A percentile compares a stretch with the other conserved stretches of the same genome.
phyloP scores from a whole-genome alignment of 2,113 vertebrate genomes.

The Malurus melanocephalus region DNA sequence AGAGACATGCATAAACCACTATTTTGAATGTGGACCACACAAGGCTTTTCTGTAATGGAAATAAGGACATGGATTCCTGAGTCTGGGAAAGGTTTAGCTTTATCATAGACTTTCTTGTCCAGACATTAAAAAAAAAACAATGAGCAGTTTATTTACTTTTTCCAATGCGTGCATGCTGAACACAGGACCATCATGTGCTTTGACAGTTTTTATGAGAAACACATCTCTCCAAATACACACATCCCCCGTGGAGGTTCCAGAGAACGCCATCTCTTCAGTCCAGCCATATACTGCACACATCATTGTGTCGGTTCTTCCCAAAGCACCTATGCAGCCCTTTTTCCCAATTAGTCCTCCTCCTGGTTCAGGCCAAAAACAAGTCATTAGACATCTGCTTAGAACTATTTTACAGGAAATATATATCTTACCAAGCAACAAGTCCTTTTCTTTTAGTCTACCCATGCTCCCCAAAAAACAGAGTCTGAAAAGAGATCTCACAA shows the following conservation, averaged over 20 bases:
- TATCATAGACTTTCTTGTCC: neutral
- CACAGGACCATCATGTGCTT: slow-evolving; percentile 95
- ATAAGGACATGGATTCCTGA: neutral
- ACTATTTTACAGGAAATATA: neutral
- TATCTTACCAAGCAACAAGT: neutral
- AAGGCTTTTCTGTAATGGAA: neutral
- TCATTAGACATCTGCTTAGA: neutral
- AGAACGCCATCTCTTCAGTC: slow-evolving; percentile 96
- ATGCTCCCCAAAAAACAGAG: neutral
- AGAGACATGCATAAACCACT: neutral
- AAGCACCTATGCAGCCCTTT: slow-evolving; percentile 85
- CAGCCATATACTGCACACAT: slow-evolving; percentile 96
- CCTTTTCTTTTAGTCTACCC: neutral
- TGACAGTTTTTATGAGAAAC: slow-evolving; percentile 94
- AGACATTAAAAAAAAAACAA: neutral
- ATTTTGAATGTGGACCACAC: neutral
- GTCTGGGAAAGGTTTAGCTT: neutral
- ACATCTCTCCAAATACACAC: slow-evolving; percentile 97
- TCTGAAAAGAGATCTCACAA: neutral
- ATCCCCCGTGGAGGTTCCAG: slow-evolving; percentile 92
- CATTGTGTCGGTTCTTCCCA: slow-evolving; percentile 90
- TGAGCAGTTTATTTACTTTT: slow-evolving; percentile 80
- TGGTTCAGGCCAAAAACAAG: slow-evolving; percentile 62
- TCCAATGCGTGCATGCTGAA: slow-evolving; percentile 97
- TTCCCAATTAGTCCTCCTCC: slow-evolving; percentile 94